Base-by-base conservation (phyloP, 2,797 vertebrate species). In the Toxotes lorentzi region DNA sequence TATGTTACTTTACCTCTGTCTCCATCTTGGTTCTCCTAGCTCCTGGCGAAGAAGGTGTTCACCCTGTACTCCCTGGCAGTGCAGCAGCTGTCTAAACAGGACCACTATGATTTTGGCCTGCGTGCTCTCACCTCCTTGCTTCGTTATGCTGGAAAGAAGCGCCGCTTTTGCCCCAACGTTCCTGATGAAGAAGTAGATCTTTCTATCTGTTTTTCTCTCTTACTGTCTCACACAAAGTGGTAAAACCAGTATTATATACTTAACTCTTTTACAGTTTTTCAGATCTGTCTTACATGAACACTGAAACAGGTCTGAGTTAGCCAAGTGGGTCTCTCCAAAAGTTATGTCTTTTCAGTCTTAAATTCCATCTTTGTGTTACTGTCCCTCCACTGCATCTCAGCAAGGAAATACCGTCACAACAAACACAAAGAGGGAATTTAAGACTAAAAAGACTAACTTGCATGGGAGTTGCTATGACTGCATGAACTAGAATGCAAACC, bases 21-120 rank as follows among this genome's bases (percentile, higher is more conserved):
- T 65, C 27, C 19, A 5, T 54, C 34, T 50, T 45, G 63, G 4
- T 63, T 59, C 12, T 70, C 57, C 13, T 57, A 98, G 97, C 47
- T 95, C 63, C 93, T 98, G 86, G 97, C 97, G 21, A 97, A 96
- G 94, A 98, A 98, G 73, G 96, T 97, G 32, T 96, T 96, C 83
- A 97, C 96, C 0, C 92, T 98, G 7, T 97, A 98, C 91, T 96
- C 94, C 0, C 91, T 98, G 89, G 97, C 97, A 0, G 87, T 95
- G 73, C 97, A 98, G 89, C 97, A 97, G 91, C 93, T 98, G n/a
- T 98, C 97, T 60, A 95, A 95, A 73, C 97, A 97, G 86, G 97
- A 97, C 83, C 97, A 98, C 83, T 98, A 98, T 14, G 97, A 98
- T 86, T 98, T 97, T 6, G 97, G 97, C 40, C 93, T 98, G 5